These are phyloP conservation scores for Apocrypta bakeri DNA, from an alignment of 1,140 invertebrate genomes.

Conservation along the genomic window DNA sequence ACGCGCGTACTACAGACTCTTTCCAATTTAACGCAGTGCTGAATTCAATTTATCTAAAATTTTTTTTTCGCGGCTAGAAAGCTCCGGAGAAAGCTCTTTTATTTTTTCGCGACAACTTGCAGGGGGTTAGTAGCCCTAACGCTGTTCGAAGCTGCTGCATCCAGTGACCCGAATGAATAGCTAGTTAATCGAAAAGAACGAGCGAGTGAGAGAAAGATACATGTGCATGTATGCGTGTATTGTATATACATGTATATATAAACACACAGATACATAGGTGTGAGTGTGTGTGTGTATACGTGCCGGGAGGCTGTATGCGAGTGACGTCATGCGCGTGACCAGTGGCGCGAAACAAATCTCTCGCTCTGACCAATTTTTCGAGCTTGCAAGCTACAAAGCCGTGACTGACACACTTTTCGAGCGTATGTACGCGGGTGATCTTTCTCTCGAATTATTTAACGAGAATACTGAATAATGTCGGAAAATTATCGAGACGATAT, in stretches of 20 bases:
- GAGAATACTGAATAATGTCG: too few relatives aligned
- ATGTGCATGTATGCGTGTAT: not conserved
- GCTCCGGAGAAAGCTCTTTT: too few relatives aligned
- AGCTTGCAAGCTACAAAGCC: not conserved
- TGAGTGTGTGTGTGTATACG: too few relatives aligned
- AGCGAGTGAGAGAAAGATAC: not conserved
- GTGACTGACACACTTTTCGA: slow-evolving; percentile 1
- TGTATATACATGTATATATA: too few relatives aligned
- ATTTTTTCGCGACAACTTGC: not conserved
- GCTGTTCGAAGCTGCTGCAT: not conserved
- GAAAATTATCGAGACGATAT: too few relatives aligned
- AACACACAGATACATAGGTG: too few relatives aligned
- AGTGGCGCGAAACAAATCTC: not conserved
- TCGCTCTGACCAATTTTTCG: not conserved
- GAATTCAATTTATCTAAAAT: slow-evolving; percentile 43
- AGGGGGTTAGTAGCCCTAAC: not conserved
- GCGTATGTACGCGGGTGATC: not conserved
- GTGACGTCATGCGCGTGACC: not conserved
- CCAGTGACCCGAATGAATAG: slow-evolving; percentile 41
- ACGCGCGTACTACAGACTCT: slow-evolving; percentile 11
- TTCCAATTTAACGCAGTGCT: slow-evolving; percentile 44
- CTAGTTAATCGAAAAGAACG: slow-evolving; percentile 45
- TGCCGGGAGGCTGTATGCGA: too few relatives aligned
- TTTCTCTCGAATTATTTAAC: slow-evolving; percentile 1
- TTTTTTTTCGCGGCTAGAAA: not conserved